Conservation (phyloP, 1,140 invertebrate species). For the Euura lappo region DNA sequence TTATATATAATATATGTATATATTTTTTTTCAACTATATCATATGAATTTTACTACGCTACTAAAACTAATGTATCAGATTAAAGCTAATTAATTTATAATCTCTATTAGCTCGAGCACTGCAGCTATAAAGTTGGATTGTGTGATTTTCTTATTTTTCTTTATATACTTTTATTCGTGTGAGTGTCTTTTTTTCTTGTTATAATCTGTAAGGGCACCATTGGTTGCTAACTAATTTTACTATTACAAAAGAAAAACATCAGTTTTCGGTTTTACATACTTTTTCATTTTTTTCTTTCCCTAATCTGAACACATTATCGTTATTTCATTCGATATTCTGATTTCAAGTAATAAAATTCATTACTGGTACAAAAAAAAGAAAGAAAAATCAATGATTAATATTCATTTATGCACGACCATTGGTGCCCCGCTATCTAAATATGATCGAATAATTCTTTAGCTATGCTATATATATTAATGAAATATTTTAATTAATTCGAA, state of each 20-base stretch:
- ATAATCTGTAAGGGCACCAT: not conserved
- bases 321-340: no score
- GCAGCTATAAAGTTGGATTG: conserved; percentile 9
- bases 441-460: not conserved
- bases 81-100: conserved; percentile 31
- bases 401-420: no score
- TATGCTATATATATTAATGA: not conserved
- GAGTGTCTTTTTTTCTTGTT: conserved; percentile 19
- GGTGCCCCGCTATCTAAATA: conserved; percentile 4
- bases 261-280: no score
- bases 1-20: conserved; percentile 29
- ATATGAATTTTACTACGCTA: not conserved
- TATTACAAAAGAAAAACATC: no score
- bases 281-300: no score
- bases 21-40: not conserved
- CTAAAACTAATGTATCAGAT: conserved; percentile 29
- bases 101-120: conserved; percentile 5
- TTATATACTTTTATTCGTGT: conserved; percentile 18
- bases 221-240: not conserved
- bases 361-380: no score
- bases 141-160: conserved; percentile 19
- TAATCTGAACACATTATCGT: no score
- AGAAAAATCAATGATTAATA: no score
- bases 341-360: no score
- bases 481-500: conserved; percentile 25